Conservation (phyloP, 2,797 vertebrate genomes). For the Myotis planiceps region DNA sequence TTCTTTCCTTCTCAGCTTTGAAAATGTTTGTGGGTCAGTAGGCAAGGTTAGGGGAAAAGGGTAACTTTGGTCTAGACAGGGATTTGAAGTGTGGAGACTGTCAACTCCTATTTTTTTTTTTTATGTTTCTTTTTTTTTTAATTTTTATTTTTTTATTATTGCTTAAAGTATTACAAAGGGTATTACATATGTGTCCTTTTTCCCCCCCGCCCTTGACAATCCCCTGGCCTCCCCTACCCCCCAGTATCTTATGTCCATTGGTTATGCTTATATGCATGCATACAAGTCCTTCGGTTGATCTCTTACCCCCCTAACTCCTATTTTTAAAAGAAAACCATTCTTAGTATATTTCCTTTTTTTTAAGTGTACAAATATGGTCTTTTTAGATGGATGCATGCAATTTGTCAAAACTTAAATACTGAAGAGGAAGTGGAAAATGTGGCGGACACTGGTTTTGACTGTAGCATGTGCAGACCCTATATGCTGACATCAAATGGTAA, state of each 20-base stretch:
- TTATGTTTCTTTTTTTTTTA: too few relatives aligned
- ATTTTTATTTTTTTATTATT: too few relatives aligned
- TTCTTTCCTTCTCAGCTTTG: not conserved
- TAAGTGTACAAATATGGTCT: not conserved
- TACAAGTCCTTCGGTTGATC: too few relatives aligned
- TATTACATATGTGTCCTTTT: too few relatives aligned
- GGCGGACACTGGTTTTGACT: constrained; percentile 96
- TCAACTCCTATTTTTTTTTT: not conserved
- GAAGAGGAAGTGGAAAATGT: constrained; percentile 97
- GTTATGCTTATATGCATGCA: too few relatives aligned
- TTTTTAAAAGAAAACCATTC: not conserved
- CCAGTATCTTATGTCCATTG: too few relatives aligned
- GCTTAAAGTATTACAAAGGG: too few relatives aligned
- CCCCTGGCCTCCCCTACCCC: too few relatives aligned
- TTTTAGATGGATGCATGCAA: constrained; percentile 97
- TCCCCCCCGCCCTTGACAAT: too few relatives aligned
- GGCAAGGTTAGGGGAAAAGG: not conserved
- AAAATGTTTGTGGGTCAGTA: not conserved
- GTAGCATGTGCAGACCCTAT: constrained; percentile 95
- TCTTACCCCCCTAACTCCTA: too few relatives aligned
- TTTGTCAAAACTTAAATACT: constrained; percentile 95
- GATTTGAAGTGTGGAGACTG: too few relatives aligned
- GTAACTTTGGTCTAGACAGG: too few relatives aligned
- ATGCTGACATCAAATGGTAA: constrained; percentile 92
- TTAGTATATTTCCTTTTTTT: not conserved